Conservation (phyloP, 2,113 vertebrate genomes). For the Mesembrinibis cayennensis region DNA sequence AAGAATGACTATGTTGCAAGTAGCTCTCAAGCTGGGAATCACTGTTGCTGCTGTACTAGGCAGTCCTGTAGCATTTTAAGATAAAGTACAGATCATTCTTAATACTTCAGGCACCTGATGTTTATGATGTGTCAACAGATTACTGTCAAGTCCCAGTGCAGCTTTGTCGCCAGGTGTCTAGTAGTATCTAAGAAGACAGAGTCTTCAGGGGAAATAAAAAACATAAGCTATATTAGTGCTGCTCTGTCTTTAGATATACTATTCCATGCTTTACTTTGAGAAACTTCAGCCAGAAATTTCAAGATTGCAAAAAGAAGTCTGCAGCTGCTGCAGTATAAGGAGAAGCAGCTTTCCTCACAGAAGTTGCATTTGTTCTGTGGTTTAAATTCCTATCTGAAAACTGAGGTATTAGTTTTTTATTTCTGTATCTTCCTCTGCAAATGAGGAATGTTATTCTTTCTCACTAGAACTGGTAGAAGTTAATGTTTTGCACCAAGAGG, state of each 20-base stretch:
- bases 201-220: not conserved
- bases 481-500: not conserved
- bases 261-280: not conserved
- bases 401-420: not conserved
- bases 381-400: not conserved
- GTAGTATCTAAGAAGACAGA: not conserved
- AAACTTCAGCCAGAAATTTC: slow-evolving; percentile 37
- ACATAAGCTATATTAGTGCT: not conserved
- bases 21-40: not conserved
- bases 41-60: not conserved
- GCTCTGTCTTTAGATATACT: not conserved
- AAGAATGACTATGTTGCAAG: not conserved
- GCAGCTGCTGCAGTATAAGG: not conserved
- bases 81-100: slow-evolving; percentile 11
- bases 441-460: not conserved
- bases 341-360: not conserved
- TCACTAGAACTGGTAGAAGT: not conserved
- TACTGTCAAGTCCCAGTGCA: slow-evolving; percentile 36
- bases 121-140: slow-evolving; percentile 23
- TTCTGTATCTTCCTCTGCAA: not conserved
- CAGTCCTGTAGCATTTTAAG: slow-evolving; percentile 23
- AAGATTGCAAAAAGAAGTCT: not conserved
- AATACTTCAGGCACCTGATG: slow-evolving; percentile 5
- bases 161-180: slow-evolving; percentile 45
- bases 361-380: not conserved